Base-by-base conservation (phyloP, 2,888 invertebrate genomes). In the Meteorus colon region DNA sequence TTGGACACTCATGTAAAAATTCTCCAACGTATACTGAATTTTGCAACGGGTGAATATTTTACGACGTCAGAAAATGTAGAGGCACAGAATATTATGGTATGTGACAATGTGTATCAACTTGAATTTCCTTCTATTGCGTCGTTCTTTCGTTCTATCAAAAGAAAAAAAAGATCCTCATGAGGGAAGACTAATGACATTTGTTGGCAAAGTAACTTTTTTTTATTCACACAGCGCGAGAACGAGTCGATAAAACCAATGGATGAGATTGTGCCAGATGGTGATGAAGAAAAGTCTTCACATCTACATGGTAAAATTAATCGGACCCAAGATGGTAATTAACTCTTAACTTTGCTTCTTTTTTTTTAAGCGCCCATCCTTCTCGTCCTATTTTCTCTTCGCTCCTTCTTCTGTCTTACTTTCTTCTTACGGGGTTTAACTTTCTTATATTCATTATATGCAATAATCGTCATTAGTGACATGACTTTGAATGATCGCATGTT, bases 1-100 rank as follows among this genome's bases (percentile, higher is more conserved):
- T 76, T 88, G 27, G 81, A 78, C 16, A 77, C 82, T 8, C 81
- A 85, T 78, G 82, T 85, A 73, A 81, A 86, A 79, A 78, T 86
- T 45, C 60, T 76, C 51, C 31, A 81, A 37, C 81, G 82, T 72
- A 81, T 87, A 62, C 4, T 62, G 19, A 31, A 62, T 31, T 29
- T 62, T n/a, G 14, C 86, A 76, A 76, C 34, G 63, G 76, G 71
- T 68, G 81, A 55, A 19, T 19, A n/a, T 19, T 19, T 19, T 6
- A 19, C 14, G 0, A 1, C 48, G 4, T 5, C n/a, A n/a, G 48
- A 48, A n/a, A 48, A n/a, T 16, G 2, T n/a, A 4, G 4, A 48
- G 2, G n/a, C 14, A 4, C 1, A n/a, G 4, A 16, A 4, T 48
- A 4, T n/a, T 48, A 10, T 14, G n/a, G 48, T 48, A 48, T 48